Percentiles rank a stretch among this genome's conserved stretches.
Conservation (phyloP, 2,113 vertebrate genomes). For the Ptyas mucosa region DNA sequence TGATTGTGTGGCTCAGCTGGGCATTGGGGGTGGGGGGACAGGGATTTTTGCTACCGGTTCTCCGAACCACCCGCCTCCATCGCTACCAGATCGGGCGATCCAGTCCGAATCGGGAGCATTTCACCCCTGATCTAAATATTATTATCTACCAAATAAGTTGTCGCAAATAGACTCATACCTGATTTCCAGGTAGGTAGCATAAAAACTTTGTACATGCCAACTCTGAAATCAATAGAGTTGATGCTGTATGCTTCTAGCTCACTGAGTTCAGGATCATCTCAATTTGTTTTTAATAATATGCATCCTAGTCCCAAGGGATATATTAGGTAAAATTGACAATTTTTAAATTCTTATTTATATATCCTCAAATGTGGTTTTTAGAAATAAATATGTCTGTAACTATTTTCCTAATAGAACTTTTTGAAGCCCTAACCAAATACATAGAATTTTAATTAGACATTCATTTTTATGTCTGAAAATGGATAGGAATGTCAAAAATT, state of each 20-base stretch:
- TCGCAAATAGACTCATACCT: background rate
- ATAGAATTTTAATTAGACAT: background rate
- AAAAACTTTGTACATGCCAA: background rate
- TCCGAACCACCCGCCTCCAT: too few relatives aligned
- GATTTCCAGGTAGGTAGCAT: background rate
- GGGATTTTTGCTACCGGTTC: too few relatives aligned
- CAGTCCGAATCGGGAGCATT: too few relatives aligned
- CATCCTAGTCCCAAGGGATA: background rate
- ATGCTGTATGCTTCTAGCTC: background rate
- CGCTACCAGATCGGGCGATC: too few relatives aligned
- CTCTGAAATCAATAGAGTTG: background rate
- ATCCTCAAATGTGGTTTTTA: background rate
- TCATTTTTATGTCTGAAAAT: conserved; percentile 2
- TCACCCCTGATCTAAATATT: background rate
- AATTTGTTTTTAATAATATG: background rate
- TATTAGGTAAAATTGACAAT: background rate
- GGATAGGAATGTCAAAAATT: background rate
- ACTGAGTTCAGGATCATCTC: background rate
- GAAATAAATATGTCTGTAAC: background rate
- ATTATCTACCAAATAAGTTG: background rate
- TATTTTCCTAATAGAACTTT: background rate
- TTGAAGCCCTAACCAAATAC: background rate
- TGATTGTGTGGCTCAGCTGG: too few relatives aligned
- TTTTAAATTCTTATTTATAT: background rate
- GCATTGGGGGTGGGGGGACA: too few relatives aligned